A percentile compares a stretch with the other conserved stretches of the same genome.
Evolutionary conservation across 2,113 vertebrate species (phyloP).

Genomic region (Arothron firmamentum): DNA sequence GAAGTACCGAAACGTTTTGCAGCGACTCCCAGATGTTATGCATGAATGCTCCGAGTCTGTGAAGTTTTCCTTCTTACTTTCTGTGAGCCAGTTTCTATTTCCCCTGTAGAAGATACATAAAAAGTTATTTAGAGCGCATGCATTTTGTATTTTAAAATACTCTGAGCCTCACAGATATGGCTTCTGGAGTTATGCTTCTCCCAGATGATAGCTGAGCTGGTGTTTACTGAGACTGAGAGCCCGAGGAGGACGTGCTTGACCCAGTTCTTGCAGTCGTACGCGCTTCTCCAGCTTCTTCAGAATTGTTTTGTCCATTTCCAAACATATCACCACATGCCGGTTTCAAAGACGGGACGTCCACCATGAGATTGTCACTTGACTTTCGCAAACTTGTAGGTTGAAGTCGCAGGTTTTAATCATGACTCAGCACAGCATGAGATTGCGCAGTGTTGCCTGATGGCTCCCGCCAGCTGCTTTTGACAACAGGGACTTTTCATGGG

Average conservation of each 20-base stretch:
- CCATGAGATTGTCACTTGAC: constrained; percentile 18
- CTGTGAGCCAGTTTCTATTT: constrained; percentile 6
- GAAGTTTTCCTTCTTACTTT: constrained; percentile 8
- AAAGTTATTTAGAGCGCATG: constrained; percentile 47
- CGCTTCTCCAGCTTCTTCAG: constrained; percentile 9
- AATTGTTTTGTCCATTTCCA: constrained; percentile 16
- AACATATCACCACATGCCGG: constrained; percentile 30
- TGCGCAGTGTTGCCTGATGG: constrained; percentile 46
- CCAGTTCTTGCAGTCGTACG: constrained; percentile 3
- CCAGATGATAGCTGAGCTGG: constrained; percentile 28
- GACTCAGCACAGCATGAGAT: constrained; percentile 49
- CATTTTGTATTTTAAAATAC: constrained; percentile 54
- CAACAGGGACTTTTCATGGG: constrained; percentile 45
- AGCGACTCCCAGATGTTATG: constrained; percentile 29
- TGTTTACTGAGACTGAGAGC: constrained; percentile 33
- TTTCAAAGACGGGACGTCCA: constrained; percentile 30
- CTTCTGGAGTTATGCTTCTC: constrained; percentile 35
- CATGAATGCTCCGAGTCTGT: constrained; percentile 35
- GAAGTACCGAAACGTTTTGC: constrained; percentile 38
- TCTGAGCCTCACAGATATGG: constrained; percentile 22
- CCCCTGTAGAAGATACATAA: constrained; percentile 24
- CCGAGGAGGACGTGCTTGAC: constrained; percentile 22
- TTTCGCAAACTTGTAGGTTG: constrained; percentile 18
- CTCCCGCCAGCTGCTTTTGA: constrained; percentile 44
- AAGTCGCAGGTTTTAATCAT: constrained; percentile 46